Evolutionary conservation across 2,797 vertebrate genomes (phyloP).

Genomic region (Darevskia nairensis): DNA sequence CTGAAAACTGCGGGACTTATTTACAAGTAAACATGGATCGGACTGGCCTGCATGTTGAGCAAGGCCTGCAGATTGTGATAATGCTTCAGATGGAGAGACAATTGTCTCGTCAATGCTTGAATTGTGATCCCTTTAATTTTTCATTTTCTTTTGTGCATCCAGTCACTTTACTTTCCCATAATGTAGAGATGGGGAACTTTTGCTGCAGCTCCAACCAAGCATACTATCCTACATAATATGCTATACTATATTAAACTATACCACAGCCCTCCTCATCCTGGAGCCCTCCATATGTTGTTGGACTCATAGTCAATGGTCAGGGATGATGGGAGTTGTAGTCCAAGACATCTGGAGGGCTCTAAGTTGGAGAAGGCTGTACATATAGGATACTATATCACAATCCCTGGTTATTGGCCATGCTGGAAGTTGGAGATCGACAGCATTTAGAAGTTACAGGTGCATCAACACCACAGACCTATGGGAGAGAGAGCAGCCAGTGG

Average conservation of each 20-base stretch:
- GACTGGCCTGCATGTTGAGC: background rate
- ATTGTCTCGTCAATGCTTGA: background rate
- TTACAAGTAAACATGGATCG: background rate
- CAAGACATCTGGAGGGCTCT: no score
- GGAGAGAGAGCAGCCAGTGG: conserved; percentile 43
- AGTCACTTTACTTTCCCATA: background rate
- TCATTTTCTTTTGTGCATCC: background rate
- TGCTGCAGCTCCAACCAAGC: background rate
- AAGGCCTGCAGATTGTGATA: background rate
- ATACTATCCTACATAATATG: background rate
- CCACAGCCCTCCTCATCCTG: no score
- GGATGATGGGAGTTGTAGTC: no score
- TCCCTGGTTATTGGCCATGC: background rate
- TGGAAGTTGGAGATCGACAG: background rate
- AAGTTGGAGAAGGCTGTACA: no score
- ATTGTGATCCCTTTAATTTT: background rate
- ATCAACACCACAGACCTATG: background rate
- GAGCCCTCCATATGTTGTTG: no score
- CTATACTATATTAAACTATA: background rate
- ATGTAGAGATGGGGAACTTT: background rate
- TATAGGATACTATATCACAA: background rate
- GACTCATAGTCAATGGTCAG: no score
- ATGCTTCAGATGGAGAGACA: background rate
- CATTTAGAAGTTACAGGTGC: background rate
- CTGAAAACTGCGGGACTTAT: background rate